Percentiles rank a stretch among this genome's conserved stretches.
phyloP scores from a whole-genome alignment of 2,113 vertebrate species.

The Festucalex cinctus region DNA sequence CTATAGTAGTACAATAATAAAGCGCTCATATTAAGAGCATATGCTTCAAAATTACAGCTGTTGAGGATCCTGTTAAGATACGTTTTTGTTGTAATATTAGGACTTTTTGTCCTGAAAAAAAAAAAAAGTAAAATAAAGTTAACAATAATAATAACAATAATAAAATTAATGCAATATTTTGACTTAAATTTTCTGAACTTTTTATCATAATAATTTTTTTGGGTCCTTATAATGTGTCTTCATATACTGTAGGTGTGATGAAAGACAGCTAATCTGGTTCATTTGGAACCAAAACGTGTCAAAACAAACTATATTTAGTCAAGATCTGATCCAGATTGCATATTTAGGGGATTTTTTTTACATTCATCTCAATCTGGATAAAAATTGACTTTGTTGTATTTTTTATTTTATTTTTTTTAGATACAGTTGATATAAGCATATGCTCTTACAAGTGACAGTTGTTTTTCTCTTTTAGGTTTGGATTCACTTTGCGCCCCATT shows the following conservation, averaged over 20 bases:
- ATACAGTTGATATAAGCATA: background rate
- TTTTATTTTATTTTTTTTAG: no score
- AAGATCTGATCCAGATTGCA: background rate
- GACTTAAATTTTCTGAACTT: background rate
- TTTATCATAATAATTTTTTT: background rate
- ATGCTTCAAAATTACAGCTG: no score
- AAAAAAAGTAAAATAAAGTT: no score
- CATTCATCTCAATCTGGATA: background rate
- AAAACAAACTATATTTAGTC: background rate
- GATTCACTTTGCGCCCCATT: conserved; percentile 98
- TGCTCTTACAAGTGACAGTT: background rate
- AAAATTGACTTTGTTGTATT: background rate
- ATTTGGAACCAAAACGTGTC: background rate
- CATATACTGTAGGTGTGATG: background rate
- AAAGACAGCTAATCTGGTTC: background rate
- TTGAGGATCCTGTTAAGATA: no score
- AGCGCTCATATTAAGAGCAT: no score
- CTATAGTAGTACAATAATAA: no score
- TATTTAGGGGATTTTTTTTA: background rate
- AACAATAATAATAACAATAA: no score
- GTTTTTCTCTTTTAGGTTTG: conserved; percentile 76
- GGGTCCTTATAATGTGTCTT: background rate
- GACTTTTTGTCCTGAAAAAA: no score
- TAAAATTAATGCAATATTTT: no score
- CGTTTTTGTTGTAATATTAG: no score